A percentile compares a stretch with the other conserved stretches of the same genome.
These are phyloP conservation scores for Pangasius mekongensis DNA, from an alignment of 2,797 vertebrate genomes.

Conservation along the genomic window DNA sequence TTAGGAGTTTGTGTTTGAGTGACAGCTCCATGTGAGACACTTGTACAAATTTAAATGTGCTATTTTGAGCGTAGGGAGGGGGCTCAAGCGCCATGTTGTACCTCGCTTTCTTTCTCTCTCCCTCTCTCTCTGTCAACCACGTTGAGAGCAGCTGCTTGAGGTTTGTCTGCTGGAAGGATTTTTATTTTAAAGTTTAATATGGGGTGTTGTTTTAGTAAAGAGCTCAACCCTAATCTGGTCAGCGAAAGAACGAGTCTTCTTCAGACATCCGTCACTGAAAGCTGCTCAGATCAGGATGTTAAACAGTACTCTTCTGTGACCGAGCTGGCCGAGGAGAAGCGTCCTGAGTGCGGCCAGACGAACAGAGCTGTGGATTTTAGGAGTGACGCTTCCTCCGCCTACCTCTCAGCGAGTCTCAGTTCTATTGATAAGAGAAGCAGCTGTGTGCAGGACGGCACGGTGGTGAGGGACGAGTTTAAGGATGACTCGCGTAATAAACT, in stretches of 20 bases:
- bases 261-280: slow-evolving; percentile 55
- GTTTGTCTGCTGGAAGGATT: slow-evolving; percentile 54
- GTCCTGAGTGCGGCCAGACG: slow-evolving; percentile 36
- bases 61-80: slow-evolving; percentile 74
- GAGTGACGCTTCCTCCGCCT: slow-evolving; percentile 7
- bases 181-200: slow-evolving; percentile 64
- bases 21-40: slow-evolving; percentile 78
- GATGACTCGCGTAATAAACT: not conserved
- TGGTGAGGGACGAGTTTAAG: slow-evolving; percentile 23
- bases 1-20: slow-evolving; percentile 68
- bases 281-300: slow-evolving; percentile 58
- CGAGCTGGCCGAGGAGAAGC: slow-evolving; percentile 8
- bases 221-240: slow-evolving; percentile 63
- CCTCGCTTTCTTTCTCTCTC: slow-evolving; percentile 64
- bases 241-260: slow-evolving; percentile 73
- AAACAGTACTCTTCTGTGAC: slow-evolving; percentile 61
- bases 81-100: slow-evolving; percentile 47
- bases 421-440: slow-evolving; percentile 20
- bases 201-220: slow-evolving; percentile 82
- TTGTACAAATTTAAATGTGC: slow-evolving; percentile 66
- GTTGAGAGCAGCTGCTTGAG: slow-evolving; percentile 62
- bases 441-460: slow-evolving; percentile 23
- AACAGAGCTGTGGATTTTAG: slow-evolving; percentile 32
- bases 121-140: slow-evolving; percentile 61
- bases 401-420: slow-evolving; percentile 13